Percentiles rank a stretch among this genome's conserved stretches.
phyloP scores from a whole-genome alignment of 2,888 invertebrate genomes.

The Sesia apiformis region DNA sequence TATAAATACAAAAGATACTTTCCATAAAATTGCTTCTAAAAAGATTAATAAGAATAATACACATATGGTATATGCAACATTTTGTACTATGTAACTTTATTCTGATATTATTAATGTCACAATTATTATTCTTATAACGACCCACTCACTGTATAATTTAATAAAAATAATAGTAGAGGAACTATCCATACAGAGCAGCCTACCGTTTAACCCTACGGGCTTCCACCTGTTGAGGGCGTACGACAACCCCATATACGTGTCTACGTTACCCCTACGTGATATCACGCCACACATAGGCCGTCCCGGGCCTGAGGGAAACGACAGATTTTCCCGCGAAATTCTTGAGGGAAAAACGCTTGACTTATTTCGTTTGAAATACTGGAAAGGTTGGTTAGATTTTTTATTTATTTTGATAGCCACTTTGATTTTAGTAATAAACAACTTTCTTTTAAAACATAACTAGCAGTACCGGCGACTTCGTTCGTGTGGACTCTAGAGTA shows the following conservation, averaged over 20 bases:
- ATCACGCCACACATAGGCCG: slow-evolving; percentile 21
- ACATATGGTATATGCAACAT: neutral
- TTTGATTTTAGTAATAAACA: no score
- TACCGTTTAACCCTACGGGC: slow-evolving; percentile 69
- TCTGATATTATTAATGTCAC: neutral
- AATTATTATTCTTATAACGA: neutral
- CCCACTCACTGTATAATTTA: neutral
- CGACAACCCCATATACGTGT: slow-evolving; percentile 39
- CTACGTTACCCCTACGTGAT: slow-evolving; percentile 30
- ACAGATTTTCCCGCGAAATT: slow-evolving; percentile 27
- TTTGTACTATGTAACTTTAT: neutral
- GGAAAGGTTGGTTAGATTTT: no score
- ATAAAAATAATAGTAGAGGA: slow-evolving; percentile 31
- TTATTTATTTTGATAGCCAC: no score
- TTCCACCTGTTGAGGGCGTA: slow-evolving; percentile 66
- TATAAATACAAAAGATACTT: no score
- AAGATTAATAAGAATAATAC: neutral
- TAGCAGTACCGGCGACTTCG: no score
- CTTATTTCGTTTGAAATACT: no score
- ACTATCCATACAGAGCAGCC: slow-evolving; percentile 17
- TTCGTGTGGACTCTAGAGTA: no score
- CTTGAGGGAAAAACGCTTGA: slow-evolving; percentile 43
- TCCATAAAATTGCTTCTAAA: no score
- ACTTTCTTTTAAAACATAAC: no score
- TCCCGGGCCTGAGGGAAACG: slow-evolving; percentile 19